Base-by-base conservation (phyloP, 2,797 vertebrate species). In the Anguilla pacifica region DNA sequence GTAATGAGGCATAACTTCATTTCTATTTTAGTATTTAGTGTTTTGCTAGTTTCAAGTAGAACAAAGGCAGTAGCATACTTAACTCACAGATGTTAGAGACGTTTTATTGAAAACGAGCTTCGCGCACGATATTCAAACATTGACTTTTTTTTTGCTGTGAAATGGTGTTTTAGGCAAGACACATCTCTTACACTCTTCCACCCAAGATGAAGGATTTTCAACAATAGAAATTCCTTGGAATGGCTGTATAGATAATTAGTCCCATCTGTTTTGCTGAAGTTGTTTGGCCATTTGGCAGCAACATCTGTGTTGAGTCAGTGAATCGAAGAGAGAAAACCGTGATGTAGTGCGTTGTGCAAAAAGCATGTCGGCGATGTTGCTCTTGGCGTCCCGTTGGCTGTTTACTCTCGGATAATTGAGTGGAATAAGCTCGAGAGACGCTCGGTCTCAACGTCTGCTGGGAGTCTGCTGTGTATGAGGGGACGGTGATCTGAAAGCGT, bases 241-340 rank as follows among this genome's bases (percentile, higher is more conserved):
- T 43, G 67, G 51, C 67, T 88, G 87, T 51, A 72, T 19, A 49
- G 43, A 39, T 87, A 87, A 88, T 88, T 77, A 61, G 35, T 88
- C 67, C 87, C 87, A 88, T 85, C 64, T 85, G 87, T n/a, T 39
- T 88, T 79, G 57, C 82, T 67, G 17, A 9, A 72, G 53, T 55
- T 87, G 59, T 84, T 83, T 87, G 64, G 59, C 61, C 53, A 46
- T 87, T 87, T 53, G 55, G 57, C 28, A 81, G 25, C n/a, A 49
- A 25, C 77, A 81, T 81, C 77, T 49, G 77, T 51, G 77, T 81
- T n/a, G 39, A 49, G 77, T n/a, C 17, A 49, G 77, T 49, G 19
- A 49, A 81, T 7, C n/a, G 5, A n/a, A 49, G 46, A 49, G 77
- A n/a, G n/a, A 22, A 81, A 81, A 25, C 10, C 9, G 43, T 25